Base-by-base conservation (phyloP, 2,113 vertebrate species). In the Rhinogobius similis region DNA sequence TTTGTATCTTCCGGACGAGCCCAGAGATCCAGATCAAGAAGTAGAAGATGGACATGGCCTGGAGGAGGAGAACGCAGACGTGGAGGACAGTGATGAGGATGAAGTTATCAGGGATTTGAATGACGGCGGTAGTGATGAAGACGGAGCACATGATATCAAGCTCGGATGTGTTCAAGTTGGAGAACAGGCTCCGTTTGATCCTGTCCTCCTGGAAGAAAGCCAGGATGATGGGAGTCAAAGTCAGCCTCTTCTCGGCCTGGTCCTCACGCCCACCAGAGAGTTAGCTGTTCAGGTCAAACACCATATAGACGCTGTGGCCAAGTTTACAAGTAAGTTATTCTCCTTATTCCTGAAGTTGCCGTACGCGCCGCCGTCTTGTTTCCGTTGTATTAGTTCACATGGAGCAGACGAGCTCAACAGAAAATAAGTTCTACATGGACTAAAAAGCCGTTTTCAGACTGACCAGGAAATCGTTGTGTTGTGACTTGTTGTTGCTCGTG, bases 201-300 rank as follows among this genome's bases (percentile, higher is more conserved):
- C 65, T 0, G n/a, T 0, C 0, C 26, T 53, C 2, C 44, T n/a
- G 24, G 9, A 63, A 39, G 14, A 10, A 38, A 55, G 24, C 75
- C 39, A 65, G 23, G 65, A 73, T 3, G 9, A 69, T 36, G 68
- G 23, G 0, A 14, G 50, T 39, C 73, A 70, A 23, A 87, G 72
- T 71, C 91, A 58, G 2, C 96, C 96, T 70, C 91, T 99, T 61
- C 93, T 98, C 10, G 98, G 96, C 0, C 91, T 99, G 52, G 93
- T 99, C 66, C 94, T 99, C 72, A 95, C 96, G 26, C 98, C 98
- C 36, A 99, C 97, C 32, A 94, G 97, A 84, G 97, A 99, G 89
- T 92, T 99, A 67, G 98, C 98, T 5, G 92, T 99, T 46, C 97
- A 98, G 89, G 96, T 99, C 72, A 98, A 96, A 58, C 95, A 99